Percentiles rank a stretch among this genome's conserved stretches.
These are phyloP conservation scores for Cyrtodaria siliqua DNA, from an alignment of 2,888 invertebrate species.

Conservation along the genomic window DNA sequence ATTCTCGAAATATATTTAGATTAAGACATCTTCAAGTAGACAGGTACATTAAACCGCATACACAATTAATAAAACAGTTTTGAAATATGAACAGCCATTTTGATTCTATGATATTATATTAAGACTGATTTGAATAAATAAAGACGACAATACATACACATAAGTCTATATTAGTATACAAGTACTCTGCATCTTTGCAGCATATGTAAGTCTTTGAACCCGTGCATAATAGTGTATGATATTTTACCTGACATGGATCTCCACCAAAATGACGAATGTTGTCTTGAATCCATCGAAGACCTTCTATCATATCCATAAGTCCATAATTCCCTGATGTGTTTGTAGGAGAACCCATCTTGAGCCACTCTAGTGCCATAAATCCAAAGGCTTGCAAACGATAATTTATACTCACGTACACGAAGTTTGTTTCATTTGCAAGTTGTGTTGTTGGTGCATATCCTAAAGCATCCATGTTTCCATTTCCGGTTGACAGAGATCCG, in stretches of 20 bases:
- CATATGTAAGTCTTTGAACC: no score
- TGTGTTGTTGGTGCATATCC: constrained; percentile 89
- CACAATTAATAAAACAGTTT: no score
- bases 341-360: constrained; percentile 38
- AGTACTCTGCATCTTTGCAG: no score
- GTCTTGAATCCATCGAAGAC: constrained; percentile 71
- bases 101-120: no score
- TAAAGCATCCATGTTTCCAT: constrained; percentile 62
- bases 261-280: constrained; percentile 81
- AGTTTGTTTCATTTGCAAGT: constrained; percentile 92
- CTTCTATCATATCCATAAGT: constrained; percentile 74
- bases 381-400: constrained; percentile 91
- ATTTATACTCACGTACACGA: constrained; percentile 95
- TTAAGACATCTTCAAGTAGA: no score
- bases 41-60: no score
- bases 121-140: no score
- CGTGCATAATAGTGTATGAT: no score
- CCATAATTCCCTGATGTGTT: constrained; percentile 77
- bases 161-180: no score
- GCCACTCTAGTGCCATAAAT: constrained; percentile 89
- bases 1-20: no score
- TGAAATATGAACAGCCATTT: no score
- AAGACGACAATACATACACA: no score
- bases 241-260: constrained; percentile 64
- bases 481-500: constrained; percentile 68